Base-by-base conservation (phyloP, 2,113 vertebrate genomes). In the Daboia siamensis region DNA sequence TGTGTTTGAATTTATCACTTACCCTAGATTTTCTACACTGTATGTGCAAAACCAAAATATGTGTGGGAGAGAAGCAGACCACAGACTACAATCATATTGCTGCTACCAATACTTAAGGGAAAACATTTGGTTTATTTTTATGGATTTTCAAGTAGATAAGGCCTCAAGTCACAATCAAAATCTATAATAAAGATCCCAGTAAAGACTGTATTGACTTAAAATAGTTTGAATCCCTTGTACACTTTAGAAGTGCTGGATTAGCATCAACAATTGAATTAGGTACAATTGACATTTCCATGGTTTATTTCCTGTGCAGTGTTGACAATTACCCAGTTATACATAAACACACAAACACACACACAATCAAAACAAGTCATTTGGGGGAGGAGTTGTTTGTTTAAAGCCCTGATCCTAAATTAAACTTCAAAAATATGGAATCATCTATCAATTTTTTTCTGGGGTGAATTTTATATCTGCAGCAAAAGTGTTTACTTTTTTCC, bases 181-280 rank as follows among this genome's bases (percentile, higher is more conserved):
- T 93, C 88, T 48, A 0, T 93, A 95, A 94, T 93, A 93, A 93
- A 95, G 54, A 94, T 93, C 46, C 29, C 56, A 0, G 5, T 90
- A 86, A 95, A 93, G 93, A 91, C 39, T 93, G 10, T 69, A 84
- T 84, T 94, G 86, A 95, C 90, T 94, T 94, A 90, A 95, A 93
- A 95, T 86, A 86, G 3, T 92, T 92, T 93, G n/a, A 93, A 57
- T 94, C 5, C 92, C 21, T 91, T 92, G 56, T 46, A 80, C 33
- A 39, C 54, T 56, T 33, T 89, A 94, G 33, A 96, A 90, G 90
- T 95, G 64, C 87, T 93, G 39, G 87, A 69, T 96, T 95, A 92
- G 86, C 87, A 95, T 95, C 87, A 90, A 90, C 55, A 90, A 87
- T 89, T 89, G 61, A 92, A 91, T 91, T 94, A 90, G 39, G 7